phyloP scores from a whole-genome alignment of 2,797 vertebrate genomes.

The Myotis vivesi region DNA sequence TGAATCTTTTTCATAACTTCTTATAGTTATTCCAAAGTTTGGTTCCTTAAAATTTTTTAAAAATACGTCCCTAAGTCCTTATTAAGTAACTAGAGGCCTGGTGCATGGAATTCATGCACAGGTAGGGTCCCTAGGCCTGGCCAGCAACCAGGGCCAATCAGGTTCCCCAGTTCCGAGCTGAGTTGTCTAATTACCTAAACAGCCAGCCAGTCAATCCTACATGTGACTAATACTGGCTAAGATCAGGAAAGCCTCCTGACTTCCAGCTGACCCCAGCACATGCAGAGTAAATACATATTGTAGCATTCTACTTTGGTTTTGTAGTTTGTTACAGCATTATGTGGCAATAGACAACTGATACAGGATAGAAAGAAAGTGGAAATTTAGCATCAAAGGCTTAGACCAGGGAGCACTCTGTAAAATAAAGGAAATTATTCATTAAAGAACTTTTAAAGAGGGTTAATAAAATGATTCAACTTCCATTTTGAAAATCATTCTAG shows the following conservation, averaged over 20 bases:
- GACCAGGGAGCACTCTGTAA: background rate
- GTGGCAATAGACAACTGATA: background rate
- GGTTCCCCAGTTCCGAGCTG: background rate
- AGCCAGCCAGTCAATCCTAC: background rate
- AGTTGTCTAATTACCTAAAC: background rate
- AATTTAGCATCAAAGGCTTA: background rate
- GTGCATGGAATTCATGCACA: too few relatives aligned
- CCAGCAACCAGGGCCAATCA: too few relatives aligned
- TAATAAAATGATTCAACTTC: constrained; percentile 9
- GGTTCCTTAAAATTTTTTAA: background rate
- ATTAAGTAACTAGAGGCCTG: background rate
- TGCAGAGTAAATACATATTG: background rate
- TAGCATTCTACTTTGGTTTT: background rate
- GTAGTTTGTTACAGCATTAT: background rate
- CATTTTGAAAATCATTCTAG: constrained; percentile 33
- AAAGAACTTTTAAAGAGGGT: background rate
- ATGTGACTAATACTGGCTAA: background rate
- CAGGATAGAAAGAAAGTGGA: background rate
- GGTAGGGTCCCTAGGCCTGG: too few relatives aligned
- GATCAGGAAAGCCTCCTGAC: background rate
- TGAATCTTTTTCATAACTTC: constrained; percentile 15
- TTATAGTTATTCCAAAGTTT: constrained; percentile 22
- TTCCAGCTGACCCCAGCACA: background rate
- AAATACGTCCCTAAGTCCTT: background rate
- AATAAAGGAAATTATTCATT: background rate